Base-by-base conservation (phyloP, 53 echinoderm and acorn worm genomes). In the Holothuria scabra region DNA sequence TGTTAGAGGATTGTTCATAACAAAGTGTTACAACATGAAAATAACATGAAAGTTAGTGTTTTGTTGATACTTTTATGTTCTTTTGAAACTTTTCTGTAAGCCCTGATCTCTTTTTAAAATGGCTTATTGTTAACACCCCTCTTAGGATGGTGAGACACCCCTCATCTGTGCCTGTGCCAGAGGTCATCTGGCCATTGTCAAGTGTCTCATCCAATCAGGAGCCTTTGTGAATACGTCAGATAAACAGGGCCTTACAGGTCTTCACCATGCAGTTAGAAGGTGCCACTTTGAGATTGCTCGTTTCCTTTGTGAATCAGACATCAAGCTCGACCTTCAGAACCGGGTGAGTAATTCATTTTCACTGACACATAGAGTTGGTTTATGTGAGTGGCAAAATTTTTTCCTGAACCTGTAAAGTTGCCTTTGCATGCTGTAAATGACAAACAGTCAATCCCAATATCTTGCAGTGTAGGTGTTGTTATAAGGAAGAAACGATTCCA, bases 81-180 rank as follows among this genome's bases (percentile, higher is more conserved):
- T 52, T 52, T 14, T 52, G 52, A 52, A 52, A 16, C 52, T 8
- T 52, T 1, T 52, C 16, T 52, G 52, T 52, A 52, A 52, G 14
- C 52, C 18, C 18, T 52, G 18, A 65, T 67, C 20, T 67, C 35
- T 13, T 30, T 4, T 67, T 7, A 1, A 19, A 67, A 67, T 34
- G 28, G 6, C 20, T 67, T 67, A 0, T 37, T 20, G 67, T 16
- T 37, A 35, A 37, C 23, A 33, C 11, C 7, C 38, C 44, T 56
- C 14, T 2, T 57, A 93, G 96, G 96, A 96, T 72, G 93, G 91
- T 52, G 93, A 96, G 74, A 96, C 93, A 2, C 93, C 96, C 24
- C 66, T 96, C 44, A 66, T 96, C 29, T 96, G 96, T 86, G 96
- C 93, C 18, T 89, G 91, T 21, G 96, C 91, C 59, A 74, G 96